Conservation (phyloP, 2,113 vertebrate species). For the Platanista minor region DNA sequence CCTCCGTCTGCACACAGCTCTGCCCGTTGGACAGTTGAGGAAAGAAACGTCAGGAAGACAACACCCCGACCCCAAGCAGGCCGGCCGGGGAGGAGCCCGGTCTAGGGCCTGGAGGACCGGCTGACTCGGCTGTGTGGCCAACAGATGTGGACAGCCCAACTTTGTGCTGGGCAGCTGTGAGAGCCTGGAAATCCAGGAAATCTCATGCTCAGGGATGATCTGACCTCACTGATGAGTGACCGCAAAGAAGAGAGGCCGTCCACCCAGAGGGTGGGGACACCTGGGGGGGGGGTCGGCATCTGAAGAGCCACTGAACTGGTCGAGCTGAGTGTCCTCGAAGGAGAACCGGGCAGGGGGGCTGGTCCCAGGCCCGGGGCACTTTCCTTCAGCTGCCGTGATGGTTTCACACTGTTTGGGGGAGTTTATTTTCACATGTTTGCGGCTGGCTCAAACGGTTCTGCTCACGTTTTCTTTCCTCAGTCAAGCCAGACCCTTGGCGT, state of each 20-base stretch:
- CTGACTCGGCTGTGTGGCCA: too few relatives aligned
- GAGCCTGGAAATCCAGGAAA: too few relatives aligned
- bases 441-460: constrained; percentile 4
- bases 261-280: not conserved
- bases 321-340: not conserved
- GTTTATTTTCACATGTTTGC: constrained; percentile 22
- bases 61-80: not conserved
- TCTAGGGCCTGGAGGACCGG: too few relatives aligned
- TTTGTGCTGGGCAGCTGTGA: too few relatives aligned
- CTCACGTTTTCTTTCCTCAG: constrained; percentile 36
- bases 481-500: constrained; percentile 40
- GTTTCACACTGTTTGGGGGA: constrained; percentile 26
- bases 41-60: not conserved
- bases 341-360: not conserved
- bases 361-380: not conserved
- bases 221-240: not conserved
- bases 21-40: accelerated
- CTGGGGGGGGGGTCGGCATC: too few relatives aligned
- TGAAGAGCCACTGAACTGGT: too few relatives aligned
- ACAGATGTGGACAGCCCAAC: too few relatives aligned
- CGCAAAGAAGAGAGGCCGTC: not conserved
- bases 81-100: too few relatives aligned
- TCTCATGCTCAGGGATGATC: too few relatives aligned
- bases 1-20: too few relatives aligned
- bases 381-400: not conserved